Conservation (phyloP, 2,888 invertebrate species). For the Perdita meconis region DNA sequence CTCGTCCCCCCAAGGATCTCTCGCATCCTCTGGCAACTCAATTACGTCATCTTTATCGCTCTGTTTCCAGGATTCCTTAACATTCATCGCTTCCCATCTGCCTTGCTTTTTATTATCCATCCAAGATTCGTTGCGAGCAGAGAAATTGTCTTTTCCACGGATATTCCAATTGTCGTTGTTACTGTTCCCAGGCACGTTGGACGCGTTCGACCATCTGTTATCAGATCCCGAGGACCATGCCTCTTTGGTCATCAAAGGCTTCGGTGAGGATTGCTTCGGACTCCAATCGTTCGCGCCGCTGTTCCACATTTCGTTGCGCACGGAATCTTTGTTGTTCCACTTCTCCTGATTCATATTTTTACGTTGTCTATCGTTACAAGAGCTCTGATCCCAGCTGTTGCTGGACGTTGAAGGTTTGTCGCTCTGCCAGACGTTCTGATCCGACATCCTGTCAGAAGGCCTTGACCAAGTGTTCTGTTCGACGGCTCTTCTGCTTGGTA, state of each 20-base stretch:
- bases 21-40: conserved; percentile 82
- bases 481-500: conserved; percentile 78
- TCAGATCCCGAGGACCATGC: conserved; percentile 54
- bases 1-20: conserved; percentile 83
- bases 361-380: conserved; percentile 63
- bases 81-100: conserved; percentile 69
- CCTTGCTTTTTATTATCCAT: conserved; percentile 64
- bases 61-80: conserved; percentile 64
- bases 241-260: conserved; percentile 42
- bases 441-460: conserved; percentile 25
- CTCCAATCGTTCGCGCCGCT: conserved; percentile 50
- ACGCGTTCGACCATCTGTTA: conserved; percentile 54
- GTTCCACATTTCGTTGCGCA: conserved; percentile 47
- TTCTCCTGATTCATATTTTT: conserved; percentile 64
- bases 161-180: conserved; percentile 76
- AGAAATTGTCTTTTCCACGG: conserved; percentile 72
- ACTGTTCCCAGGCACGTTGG: conserved; percentile 26
- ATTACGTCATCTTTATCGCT: conserved; percentile 79
- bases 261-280: conserved; percentile 35
- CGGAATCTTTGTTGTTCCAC: conserved; percentile 62
- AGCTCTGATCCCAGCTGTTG: conserved; percentile 61
- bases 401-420: conserved; percentile 59
- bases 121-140: conserved; percentile 67
- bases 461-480: conserved; percentile 64
- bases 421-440: conserved; percentile 51